These are phyloP conservation scores for Pelochelys cantorii DNA, from an alignment of 2,797 vertebrate genomes.

Conservation along the genomic window DNA sequence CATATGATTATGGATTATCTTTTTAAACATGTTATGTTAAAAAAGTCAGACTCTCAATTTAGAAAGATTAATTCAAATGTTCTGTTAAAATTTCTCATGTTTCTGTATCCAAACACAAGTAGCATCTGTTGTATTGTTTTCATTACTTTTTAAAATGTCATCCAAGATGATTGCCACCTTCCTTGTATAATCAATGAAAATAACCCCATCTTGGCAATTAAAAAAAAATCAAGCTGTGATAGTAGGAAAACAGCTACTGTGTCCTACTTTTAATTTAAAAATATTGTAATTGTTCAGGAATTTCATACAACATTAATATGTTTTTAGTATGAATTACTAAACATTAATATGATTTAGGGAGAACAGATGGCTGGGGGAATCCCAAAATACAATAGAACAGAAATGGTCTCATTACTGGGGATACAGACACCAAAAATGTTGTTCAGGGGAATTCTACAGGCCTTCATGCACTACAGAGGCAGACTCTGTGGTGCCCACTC, in stretches of 20 bases:
- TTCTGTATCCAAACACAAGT: background rate
- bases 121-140: background rate
- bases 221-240: background rate
- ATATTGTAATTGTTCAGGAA: background rate
- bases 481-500: background rate
- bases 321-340: background rate
- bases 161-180: background rate
- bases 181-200: constrained; percentile 5
- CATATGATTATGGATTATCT: background rate
- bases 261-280: background rate
- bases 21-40: background rate
- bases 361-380: background rate
- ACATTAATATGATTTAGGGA: background rate
- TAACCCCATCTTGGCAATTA: background rate
- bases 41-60: background rate
- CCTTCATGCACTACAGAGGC: background rate
- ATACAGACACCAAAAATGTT: background rate
- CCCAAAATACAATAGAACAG: background rate
- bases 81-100: background rate
- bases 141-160: constrained; percentile 14
- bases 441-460: background rate
- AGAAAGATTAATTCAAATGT: background rate
- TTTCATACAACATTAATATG: background rate
- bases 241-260: background rate
- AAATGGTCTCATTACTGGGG: background rate